A percentile compares a stretch with the other conserved stretches of the same genome.
Conservation (phyloP, 2,113 vertebrate species). For the Colistium nudipinnis region DNA sequence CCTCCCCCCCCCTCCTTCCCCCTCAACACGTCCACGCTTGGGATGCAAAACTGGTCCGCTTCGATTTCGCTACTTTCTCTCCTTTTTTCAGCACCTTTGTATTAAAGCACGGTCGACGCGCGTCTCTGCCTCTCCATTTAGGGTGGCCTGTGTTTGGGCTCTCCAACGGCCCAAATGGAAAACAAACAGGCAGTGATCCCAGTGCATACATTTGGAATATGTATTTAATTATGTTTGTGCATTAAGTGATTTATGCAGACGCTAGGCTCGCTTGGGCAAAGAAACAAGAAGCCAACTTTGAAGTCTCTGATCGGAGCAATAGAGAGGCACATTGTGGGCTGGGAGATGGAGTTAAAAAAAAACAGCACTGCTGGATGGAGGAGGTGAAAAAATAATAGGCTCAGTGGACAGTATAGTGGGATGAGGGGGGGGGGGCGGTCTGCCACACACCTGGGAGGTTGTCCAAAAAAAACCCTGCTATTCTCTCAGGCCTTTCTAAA, state of each 20-base stretch:
- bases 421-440: not conserved
- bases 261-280: slow-evolving; percentile 4
- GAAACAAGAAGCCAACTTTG: slow-evolving; percentile 2
- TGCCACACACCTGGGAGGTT: not conserved
- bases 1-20: too few species aligned
- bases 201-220: slow-evolving; percentile 31
- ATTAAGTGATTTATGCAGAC: slow-evolving; percentile 16
- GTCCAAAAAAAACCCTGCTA: not conserved
- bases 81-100: slow-evolving; percentile 39
- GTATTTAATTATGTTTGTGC: slow-evolving; percentile 15
- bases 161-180: not conserved
- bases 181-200: slow-evolving; percentile 15
- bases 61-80: slow-evolving; percentile 58
- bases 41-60: slow-evolving; percentile 54
- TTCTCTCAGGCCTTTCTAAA: too few species aligned
- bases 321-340: not conserved
- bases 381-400: not conserved
- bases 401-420: slow-evolving; percentile 8
- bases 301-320: not conserved
- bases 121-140: slow-evolving; percentile 9
- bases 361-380: not conserved
- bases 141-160: not conserved
- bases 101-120: slow-evolving; percentile 1
- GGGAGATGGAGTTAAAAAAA: slow-evolving; percentile 1
- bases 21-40: slow-evolving; percentile 46